phyloP scores from a whole-genome alignment of 2,888 invertebrate genomes.

The Agrotis ipsilon region DNA sequence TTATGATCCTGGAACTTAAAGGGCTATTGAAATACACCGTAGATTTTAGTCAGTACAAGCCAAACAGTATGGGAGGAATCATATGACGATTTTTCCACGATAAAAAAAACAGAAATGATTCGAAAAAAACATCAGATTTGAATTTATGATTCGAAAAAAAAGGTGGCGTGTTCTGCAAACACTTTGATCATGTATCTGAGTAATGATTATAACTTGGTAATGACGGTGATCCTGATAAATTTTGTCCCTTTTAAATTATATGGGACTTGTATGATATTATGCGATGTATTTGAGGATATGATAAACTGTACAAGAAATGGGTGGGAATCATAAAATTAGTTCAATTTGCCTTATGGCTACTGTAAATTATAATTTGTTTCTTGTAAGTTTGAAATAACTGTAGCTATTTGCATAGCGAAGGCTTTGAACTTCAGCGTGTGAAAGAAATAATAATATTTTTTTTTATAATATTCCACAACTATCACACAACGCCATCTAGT shows the following conservation, averaged over 20 bases:
- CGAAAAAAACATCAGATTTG: no score
- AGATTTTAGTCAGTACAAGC: no score
- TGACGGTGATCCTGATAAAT: constrained; percentile 20
- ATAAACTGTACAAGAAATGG: constrained; percentile 50
- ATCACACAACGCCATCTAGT: no score
- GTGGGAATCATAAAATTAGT: constrained; percentile 55
- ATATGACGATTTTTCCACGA: no score
- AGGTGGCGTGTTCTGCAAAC: neutral
- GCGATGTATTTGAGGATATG: constrained; percentile 34
- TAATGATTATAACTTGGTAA: constrained; percentile 14
- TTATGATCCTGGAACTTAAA: no score
- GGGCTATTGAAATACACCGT: no score
- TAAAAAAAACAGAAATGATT: no score
- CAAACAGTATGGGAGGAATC: no score
- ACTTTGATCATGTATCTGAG: constrained; percentile 15
- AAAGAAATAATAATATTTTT: no score
- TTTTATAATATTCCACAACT: no score
- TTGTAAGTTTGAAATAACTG: constrained; percentile 1
- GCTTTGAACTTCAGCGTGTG: neutral
- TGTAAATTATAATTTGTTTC: constrained; percentile 7
- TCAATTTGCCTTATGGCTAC: constrained; percentile 7
- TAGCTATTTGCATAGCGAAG: constrained; percentile 11
- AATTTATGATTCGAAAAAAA: no score
- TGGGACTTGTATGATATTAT: constrained; percentile 1
- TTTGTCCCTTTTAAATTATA: constrained; percentile 37